These are phyloP conservation scores for Aricia artaxerxes DNA, from an alignment of 2,888 invertebrate species.

Conservation along the genomic window DNA sequence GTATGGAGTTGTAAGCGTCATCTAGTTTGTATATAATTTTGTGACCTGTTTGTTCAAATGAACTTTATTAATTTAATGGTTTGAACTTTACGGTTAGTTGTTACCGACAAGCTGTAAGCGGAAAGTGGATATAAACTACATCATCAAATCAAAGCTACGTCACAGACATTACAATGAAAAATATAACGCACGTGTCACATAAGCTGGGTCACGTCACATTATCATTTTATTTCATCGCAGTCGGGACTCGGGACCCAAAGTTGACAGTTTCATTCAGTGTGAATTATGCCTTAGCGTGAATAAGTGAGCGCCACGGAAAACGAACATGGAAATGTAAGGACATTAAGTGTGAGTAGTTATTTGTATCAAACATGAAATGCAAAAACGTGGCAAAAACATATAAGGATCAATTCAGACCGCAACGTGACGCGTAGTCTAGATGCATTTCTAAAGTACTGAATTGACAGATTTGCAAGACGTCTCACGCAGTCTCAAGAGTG, in stretches of 20 bases:
- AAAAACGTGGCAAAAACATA: no score
- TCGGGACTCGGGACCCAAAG: conserved; percentile 9
- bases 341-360: neutral
- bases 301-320: neutral
- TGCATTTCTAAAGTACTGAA: no score
- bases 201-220: conserved; percentile 11
- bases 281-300: conserved; percentile 2
- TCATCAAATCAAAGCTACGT: neutral
- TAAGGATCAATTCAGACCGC: no score
- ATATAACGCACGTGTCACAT: conserved; percentile 10
- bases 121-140: neutral
- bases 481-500: no score
- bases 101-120: neutral
- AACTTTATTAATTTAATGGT: neutral
- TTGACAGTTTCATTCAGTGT: conserved; percentile 22
- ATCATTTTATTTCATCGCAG: conserved; percentile 27
- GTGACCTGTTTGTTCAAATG: neutral
- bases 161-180: conserved; percentile 7
- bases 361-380: neutral
- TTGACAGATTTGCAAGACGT: no score
- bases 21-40: neutral
- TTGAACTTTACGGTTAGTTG: neutral
- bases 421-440: no score
- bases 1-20: no score
- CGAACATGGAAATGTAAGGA: neutral